phyloP scores from a whole-genome alignment of 2,888 invertebrate species.

The Rosalia funebris region DNA sequence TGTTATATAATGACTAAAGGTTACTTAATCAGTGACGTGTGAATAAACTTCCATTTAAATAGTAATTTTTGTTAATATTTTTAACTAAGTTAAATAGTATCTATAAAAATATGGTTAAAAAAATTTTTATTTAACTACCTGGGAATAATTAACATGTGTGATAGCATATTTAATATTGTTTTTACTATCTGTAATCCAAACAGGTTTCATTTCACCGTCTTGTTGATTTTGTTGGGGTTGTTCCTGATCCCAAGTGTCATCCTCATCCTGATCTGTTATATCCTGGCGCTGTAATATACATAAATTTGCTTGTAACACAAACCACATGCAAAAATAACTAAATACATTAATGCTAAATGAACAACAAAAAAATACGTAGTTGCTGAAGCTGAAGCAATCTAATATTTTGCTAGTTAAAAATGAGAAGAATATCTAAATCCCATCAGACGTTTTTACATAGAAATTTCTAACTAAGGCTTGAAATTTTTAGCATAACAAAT shows the following conservation, averaged over 20 bases:
- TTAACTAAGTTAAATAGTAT: no score
- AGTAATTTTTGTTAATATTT: no score
- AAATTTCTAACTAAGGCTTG: no score
- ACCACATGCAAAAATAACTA: constrained; percentile 35
- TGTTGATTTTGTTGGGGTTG: constrained; percentile 46
- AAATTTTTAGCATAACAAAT: no score
- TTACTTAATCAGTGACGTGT: no score
- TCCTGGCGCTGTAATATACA: constrained; percentile 51
- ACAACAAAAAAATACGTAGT: no score
- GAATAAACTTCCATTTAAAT: no score
- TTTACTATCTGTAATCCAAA: constrained; percentile 62
- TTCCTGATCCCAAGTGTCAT: constrained; percentile 46
- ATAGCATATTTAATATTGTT: constrained; percentile 63
- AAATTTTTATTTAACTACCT: constrained; percentile 54
- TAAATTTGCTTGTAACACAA: constrained; percentile 23
- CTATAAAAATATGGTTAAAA: constrained; percentile 5
- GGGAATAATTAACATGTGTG: constrained; percentile 63
- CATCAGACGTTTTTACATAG: no score
- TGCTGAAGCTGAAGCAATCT: no score
- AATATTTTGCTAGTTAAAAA: no score
- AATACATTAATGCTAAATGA: background rate
- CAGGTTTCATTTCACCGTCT: constrained; percentile 52
- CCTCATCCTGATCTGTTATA: constrained; percentile 43
- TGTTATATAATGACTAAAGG: no score
- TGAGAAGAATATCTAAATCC: no score